Evolutionary conservation across 2,888 invertebrate species (phyloP).

Genomic region (Timandra comae): DNA sequence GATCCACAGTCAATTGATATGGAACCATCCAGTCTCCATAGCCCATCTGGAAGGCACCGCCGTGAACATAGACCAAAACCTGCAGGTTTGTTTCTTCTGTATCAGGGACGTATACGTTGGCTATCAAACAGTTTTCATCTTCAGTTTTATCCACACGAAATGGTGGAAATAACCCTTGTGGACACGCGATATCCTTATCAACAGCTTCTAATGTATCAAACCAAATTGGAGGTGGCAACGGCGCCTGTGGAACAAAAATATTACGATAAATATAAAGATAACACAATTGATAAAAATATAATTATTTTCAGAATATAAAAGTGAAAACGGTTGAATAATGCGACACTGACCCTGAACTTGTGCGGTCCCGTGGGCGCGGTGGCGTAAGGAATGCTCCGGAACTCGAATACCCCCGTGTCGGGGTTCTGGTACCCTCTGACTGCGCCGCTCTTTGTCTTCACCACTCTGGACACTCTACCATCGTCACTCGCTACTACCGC

Average conservation of each 20-base stretch:
- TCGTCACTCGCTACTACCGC: neutral
- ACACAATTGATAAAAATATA: too few species aligned
- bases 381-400: conserved; percentile 42
- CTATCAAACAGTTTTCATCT: conserved; percentile 46
- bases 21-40: conserved; percentile 31
- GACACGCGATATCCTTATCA: conserved; percentile 29
- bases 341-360: conserved; percentile 33
- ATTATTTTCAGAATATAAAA: too few species aligned
- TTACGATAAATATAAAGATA: too few species aligned
- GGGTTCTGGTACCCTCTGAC: conserved; percentile 35
- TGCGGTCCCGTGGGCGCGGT: conserved; percentile 33
- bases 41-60: conserved; percentile 53
- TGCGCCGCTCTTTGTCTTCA: conserved; percentile 32
- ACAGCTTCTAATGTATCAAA: conserved; percentile 25
- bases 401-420: conserved; percentile 27
- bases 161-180: conserved; percentile 18
- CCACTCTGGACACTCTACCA: conserved; percentile 15
- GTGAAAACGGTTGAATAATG: neutral
- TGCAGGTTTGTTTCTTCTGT: conserved; percentile 34
- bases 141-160: neutral
- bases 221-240: conserved; percentile 35
- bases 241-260: too few species aligned
- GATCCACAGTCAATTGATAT: conserved; percentile 27
- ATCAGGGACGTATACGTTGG: conserved; percentile 47
- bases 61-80: conserved; percentile 58